Conservation (phyloP, 2,797 vertebrate genomes). For the Paramormyrops hopkinsi region DNA sequence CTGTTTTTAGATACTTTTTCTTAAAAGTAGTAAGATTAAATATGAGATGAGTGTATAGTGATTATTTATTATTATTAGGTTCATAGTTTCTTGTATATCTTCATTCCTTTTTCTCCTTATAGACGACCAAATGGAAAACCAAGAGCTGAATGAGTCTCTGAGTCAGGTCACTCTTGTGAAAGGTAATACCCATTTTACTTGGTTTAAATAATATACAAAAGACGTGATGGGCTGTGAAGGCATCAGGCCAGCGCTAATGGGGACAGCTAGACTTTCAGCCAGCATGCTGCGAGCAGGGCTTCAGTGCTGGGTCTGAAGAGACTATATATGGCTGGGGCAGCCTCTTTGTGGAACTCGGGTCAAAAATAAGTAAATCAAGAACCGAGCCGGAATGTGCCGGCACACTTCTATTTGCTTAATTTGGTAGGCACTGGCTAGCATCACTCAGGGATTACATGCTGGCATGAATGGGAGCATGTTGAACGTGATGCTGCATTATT, state of each 20-base stretch:
- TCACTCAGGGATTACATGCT: not conserved
- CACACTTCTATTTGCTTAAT: not conserved
- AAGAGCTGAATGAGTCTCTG: constrained; percentile 57
- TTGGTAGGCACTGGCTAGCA: not conserved
- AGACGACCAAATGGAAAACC: constrained; percentile 63
- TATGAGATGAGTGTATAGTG: not conserved
- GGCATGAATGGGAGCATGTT: not conserved
- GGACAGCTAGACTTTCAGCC: not conserved
- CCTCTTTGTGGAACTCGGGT: not conserved
- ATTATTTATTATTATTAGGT: not conserved
- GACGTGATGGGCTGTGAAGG: not conserved
- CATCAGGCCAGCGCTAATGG: not conserved
- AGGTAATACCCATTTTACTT: constrained; percentile 49
- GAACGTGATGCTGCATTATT: not conserved
- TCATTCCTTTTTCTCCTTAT: constrained; percentile 22
- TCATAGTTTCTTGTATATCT: not conserved
- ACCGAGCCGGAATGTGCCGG: not conserved
- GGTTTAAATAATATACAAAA: not conserved
- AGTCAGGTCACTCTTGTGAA: constrained; percentile 60
- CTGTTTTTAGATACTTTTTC: not conserved
- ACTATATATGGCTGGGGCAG: constrained; percentile 7
- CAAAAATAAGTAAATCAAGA: not conserved
- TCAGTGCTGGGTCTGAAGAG: not conserved
- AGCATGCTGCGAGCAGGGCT: not conserved
- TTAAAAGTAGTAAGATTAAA: not conserved